Conservation (phyloP, 1,140 invertebrate species). For the Leptopilina boulardi region DNA sequence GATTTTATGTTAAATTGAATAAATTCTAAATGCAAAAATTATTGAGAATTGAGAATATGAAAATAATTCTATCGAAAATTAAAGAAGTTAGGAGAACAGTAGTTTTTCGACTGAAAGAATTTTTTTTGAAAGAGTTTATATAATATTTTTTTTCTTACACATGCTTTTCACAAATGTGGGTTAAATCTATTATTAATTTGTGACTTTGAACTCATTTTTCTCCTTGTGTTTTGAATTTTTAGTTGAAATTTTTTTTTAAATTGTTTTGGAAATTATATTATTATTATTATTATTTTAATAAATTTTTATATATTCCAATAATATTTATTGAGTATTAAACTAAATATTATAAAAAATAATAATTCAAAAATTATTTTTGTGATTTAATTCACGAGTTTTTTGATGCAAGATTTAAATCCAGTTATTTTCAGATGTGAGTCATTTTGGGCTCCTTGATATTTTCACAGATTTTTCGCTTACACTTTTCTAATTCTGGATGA, state of each 20-base stretch:
- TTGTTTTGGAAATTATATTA: background rate
- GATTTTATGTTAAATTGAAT: no score
- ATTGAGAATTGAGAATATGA: no score
- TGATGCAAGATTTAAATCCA: background rate
- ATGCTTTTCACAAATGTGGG: background rate
- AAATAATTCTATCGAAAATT: no score
- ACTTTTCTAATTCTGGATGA: conserved; percentile 40
- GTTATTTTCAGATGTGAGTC: conserved; percentile 29
- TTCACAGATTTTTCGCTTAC: conserved; percentile 29
- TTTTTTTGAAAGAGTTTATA: no score
- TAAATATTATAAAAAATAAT: background rate
- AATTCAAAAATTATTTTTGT: background rate
- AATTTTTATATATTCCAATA: no score
- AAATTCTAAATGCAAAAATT: no score
- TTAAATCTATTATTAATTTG: background rate
- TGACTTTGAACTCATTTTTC: conserved; percentile 32
- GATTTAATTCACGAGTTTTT: background rate
- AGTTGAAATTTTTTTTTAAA: background rate
- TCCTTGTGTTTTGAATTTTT: background rate
- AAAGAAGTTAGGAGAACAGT: no score
- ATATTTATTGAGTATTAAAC: no score
- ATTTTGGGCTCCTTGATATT: conserved; percentile 13
- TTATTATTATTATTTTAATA: background rate
- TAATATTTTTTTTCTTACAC: background rate
- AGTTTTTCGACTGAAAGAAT: no score